Conservation (phyloP, 53 echinoderm and acorn worm species). For the Paelopatides confundens region DNA sequence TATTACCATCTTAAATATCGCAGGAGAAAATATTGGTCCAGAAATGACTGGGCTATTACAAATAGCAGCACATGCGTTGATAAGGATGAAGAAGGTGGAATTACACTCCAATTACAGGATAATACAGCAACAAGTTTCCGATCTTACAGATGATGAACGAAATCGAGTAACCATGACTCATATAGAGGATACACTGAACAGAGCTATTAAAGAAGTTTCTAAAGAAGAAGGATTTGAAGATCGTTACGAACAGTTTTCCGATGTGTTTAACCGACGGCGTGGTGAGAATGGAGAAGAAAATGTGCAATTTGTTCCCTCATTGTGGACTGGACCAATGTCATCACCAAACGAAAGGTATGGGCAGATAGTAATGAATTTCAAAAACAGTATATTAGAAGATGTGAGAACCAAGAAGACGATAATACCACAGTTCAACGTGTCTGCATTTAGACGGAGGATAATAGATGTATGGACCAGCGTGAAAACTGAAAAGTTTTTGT, state of each 20-base stretch:
- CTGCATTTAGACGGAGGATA: neutral
- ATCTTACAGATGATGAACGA: neutral
- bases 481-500: neutral
- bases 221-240: neutral
- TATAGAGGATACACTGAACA: neutral
- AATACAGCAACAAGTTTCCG: neutral
- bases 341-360: neutral
- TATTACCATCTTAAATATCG: slow-evolving; percentile 15
- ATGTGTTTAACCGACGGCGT: neutral
- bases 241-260: slow-evolving; percentile 2
- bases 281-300: neutral
- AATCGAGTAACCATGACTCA: neutral
- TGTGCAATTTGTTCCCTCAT: neutral
- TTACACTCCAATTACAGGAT: neutral
- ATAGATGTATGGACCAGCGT: neutral
- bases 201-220: neutral
- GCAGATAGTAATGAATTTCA: neutral
- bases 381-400: neutral
- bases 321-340: neutral
- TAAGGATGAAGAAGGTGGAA: too few relatives aligned
- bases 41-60: too few relatives aligned
- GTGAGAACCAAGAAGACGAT: neutral
- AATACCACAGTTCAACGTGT: neutral
- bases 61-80: too few relatives aligned
- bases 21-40: slow-evolving; percentile 8